Evolutionary conservation across 2,797 vertebrate species (phyloP).

Genomic region (Scleropages formosus): DNA sequence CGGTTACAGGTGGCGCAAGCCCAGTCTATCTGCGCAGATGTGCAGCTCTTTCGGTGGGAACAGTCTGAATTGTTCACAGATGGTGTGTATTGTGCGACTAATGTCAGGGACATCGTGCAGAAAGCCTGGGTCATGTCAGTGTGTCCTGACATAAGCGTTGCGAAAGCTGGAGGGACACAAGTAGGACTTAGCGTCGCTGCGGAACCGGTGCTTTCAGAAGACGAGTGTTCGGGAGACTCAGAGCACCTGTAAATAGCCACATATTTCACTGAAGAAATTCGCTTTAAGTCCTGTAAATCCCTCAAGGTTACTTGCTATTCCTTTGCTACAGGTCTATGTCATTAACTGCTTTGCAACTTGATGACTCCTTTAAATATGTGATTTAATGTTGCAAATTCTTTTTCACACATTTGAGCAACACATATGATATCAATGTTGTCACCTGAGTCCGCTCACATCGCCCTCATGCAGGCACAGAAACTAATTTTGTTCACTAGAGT

Average conservation of each 20-base stretch:
- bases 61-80: background rate
- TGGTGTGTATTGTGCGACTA: background rate
- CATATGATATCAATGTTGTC: background rate
- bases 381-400: background rate
- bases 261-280: slow-evolving; percentile 1
- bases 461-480: background rate
- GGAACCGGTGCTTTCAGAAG: background rate
- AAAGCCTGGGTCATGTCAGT: slow-evolving; percentile 1
- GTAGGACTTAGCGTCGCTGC: no score
- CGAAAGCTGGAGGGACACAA: no score
- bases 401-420: background rate
- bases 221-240: background rate
- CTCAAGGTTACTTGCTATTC: background rate
- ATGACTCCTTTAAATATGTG: background rate
- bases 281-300: background rate
- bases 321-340: background rate
- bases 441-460: background rate
- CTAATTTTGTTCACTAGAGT: slow-evolving; percentile 10
- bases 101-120: background rate
- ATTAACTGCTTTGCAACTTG: background rate
- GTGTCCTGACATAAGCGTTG: background rate
- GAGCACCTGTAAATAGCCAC: background rate
- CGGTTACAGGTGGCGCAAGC: no score
- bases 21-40: no score
- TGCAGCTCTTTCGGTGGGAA: no score